Evolutionary conservation across 2,888 invertebrate genomes (phyloP), one percentile per base, ranked within the genome.

Genomic region (Lagria hirta): DNA sequence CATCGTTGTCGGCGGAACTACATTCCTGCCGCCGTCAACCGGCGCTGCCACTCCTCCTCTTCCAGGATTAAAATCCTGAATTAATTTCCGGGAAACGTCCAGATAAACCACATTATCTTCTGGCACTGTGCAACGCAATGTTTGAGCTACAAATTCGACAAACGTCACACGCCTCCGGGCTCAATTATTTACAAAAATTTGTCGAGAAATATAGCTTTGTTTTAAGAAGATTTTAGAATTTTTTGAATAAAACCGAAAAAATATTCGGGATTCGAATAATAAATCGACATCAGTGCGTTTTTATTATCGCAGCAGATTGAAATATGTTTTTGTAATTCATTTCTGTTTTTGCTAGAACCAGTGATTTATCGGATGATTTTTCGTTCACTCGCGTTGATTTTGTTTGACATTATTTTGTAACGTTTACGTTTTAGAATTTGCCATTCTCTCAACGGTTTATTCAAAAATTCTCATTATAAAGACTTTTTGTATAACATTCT

Each of bases 321-420:
- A 49, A 49, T 42, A 45, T 34, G 49, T 49, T 45, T 49, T 49
- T 49, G 49, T 45, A 45, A 45, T 49, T 49, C 41, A 48, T 48
- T 44, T 48, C 41, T 43, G 43, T 48, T 43, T 48, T 33, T 43
- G 38, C 35, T 33, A 29, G 43, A 14, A 20, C 10, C 21, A 22
- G 13, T 44, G 43, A 49, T 45, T 46, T 46, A 44, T 44, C 38
- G 33, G 34, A n/a, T 29, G 29, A 29, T 29, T 29, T 29, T 29
- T 29, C 29, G 29, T 16, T 16, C n/a, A n/a, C n/a, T n/a, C n/a
- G n/a, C n/a, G 38, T 30, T 38, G 38, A 38, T 30, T 30, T 38
- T 30, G 27, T 27, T 11, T 17, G 35, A 26, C 35, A 27, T 38
- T 38, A 27, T 26, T n/a, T n/a, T 36, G 37, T 8, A 29, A 38